Evolutionary conservation across 2,888 invertebrate species (phyloP).

Genomic region (Volucella zonaria): DNA sequence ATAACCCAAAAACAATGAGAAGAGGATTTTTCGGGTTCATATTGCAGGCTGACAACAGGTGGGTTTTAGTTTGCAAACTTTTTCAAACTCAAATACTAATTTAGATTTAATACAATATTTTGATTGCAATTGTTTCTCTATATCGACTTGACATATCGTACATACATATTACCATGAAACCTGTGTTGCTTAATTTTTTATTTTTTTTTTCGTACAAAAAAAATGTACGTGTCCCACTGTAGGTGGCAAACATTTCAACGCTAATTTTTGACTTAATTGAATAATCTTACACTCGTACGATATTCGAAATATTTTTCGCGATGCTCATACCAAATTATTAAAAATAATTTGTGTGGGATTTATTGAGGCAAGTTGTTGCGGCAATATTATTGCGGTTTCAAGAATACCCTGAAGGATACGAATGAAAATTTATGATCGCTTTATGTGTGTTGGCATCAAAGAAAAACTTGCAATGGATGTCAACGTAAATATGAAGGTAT

Average conservation of each 20-base stretch:
- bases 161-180: not conserved
- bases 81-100: too few species aligned
- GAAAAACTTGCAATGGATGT: too few species aligned
- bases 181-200: too few species aligned
- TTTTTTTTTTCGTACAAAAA: not conserved
- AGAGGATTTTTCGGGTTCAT: too few species aligned
- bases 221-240: not conserved
- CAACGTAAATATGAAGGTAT: too few species aligned
- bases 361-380: not conserved
- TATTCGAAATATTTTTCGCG: constrained; percentile 41
- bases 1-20: not conserved
- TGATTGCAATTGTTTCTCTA: too few species aligned
- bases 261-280: constrained; percentile 59
- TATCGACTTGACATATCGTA: too few species aligned
- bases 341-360: constrained; percentile 12
- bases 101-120: too few species aligned
- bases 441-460: too few species aligned
- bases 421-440: constrained; percentile 6
- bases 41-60: too few species aligned
- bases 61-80: too few species aligned
- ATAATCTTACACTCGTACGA: constrained; percentile 54
- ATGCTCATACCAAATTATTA: constrained; percentile 36
- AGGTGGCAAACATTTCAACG: constrained; percentile 26
- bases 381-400: constrained; percentile 12
- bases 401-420: constrained; percentile 14